Evolutionary conservation across 2,797 vertebrate genomes (phyloP).

Genomic region (Furcifer pardalis): DNA sequence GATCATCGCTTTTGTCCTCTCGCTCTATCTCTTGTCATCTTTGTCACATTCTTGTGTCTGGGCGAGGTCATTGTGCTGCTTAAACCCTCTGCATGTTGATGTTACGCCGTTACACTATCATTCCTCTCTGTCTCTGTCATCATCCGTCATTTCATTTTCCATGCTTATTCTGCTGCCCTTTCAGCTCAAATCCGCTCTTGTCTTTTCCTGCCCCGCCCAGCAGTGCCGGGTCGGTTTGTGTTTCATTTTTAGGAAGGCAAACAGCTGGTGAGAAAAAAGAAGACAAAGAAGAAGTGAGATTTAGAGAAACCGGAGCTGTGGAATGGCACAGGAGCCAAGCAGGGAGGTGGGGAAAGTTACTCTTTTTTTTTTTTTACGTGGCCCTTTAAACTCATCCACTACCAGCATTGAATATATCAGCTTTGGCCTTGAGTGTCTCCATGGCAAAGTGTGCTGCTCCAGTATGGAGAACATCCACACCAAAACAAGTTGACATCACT

Average conservation of each 20-base stretch:
- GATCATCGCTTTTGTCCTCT: neutral
- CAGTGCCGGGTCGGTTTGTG: neutral
- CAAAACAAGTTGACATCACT: too few species aligned
- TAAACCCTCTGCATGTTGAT: neutral
- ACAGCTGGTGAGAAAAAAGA: neutral
- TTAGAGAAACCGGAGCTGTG: neutral
- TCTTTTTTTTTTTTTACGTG: too few species aligned
- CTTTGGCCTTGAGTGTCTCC: too few species aligned
- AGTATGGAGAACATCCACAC: too few species aligned
- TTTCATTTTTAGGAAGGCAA: neutral
- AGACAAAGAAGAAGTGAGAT: neutral
- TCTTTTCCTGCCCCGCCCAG: neutral
- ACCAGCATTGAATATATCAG: too few species aligned
- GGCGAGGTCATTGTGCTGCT: too few species aligned
- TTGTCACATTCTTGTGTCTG: too few species aligned
- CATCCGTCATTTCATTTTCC: neutral
- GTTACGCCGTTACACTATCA: neutral
- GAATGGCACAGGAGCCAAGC: neutral
- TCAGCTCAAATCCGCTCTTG: neutral
- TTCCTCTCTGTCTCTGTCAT: rapidly evolving
- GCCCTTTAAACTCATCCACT: too few species aligned
- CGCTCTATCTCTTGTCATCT: neutral
- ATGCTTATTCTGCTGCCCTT: too few species aligned
- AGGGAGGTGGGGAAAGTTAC: too few species aligned
- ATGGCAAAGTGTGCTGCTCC: too few species aligned